Conservation (phyloP, 53 echinoderm and acorn worm species). For the Echinometra lucunter region DNA sequence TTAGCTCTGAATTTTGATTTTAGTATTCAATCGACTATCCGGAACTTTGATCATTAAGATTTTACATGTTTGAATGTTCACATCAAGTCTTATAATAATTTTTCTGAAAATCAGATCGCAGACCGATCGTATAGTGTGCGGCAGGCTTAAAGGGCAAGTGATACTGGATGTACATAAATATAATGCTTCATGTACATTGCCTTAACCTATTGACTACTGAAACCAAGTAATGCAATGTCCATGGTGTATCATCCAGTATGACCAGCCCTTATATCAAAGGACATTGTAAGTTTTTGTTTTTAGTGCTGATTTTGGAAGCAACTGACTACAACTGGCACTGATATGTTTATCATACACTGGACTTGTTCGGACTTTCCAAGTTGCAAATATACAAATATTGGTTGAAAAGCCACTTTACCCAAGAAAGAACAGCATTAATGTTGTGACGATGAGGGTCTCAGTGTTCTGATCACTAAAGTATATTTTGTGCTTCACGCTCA, state of each 20-base stretch:
- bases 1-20: too few relatives aligned
- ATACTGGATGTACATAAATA: not conserved
- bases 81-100: not conserved
- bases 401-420: not conserved
- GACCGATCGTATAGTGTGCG: too few relatives aligned
- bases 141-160: too few relatives aligned
- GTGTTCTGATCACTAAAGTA: too few relatives aligned
- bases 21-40: too few relatives aligned
- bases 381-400: not conserved
- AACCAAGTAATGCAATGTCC: not conserved
- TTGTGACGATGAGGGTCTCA: too few relatives aligned
- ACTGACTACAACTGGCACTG: not conserved
- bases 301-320: not conserved
- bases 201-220: too few relatives aligned
- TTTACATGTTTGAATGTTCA: not conserved
- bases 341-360: not conserved
- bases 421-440: not conserved
- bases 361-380: not conserved
- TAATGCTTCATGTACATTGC: not conserved
- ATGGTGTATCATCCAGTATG: not conserved
- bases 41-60: too few relatives aligned
- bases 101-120: too few relatives aligned
- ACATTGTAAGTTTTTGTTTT: not conserved
- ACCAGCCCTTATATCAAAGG: not conserved
- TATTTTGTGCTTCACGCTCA: too few relatives aligned